phyloP scores from a whole-genome alignment of 2,113 vertebrate species.

The Psittacula cyanocephala region DNA sequence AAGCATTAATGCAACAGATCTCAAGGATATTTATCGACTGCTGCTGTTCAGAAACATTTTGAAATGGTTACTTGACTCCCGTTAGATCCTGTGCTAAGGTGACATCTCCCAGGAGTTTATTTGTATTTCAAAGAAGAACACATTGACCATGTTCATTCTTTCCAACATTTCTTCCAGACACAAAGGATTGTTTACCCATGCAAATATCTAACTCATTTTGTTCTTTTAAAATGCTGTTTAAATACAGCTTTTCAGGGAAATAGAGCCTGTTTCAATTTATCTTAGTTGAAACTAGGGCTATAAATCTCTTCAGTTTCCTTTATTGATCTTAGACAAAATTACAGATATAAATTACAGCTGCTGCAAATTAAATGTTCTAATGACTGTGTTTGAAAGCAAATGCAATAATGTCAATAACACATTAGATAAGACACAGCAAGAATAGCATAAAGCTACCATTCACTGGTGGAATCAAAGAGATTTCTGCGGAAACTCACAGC shows the following conservation, averaged over 20 bases:
- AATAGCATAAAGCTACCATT: not conserved
- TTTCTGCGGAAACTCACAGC: not conserved
- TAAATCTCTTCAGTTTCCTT: conserved; percentile 58
- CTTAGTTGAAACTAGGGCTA: conserved; percentile 58
- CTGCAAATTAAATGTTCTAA: conserved; percentile 71
- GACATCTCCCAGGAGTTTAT: conserved; percentile 1
- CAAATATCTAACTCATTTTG: conserved; percentile 54
- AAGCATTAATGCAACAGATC: not conserved
- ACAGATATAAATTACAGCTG: conserved; percentile 69
- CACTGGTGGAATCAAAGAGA: not conserved
- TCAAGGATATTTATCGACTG: not conserved
- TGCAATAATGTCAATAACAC: not conserved
- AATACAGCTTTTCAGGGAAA: conserved; percentile 52
- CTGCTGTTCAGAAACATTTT: not conserved
- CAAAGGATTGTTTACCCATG: conserved; percentile 46
- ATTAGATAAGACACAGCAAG: conserved; percentile 19
- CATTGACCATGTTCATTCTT: conserved; percentile 22
- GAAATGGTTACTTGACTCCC: not conserved
- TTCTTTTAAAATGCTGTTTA: conserved; percentile 56
- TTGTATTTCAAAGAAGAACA: conserved; percentile 26
- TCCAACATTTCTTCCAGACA: conserved; percentile 47
- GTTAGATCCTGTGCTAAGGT: not conserved
- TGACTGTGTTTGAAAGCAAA: conserved; percentile 64
- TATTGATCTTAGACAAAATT: conserved; percentile 70
- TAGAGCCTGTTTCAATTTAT: conserved; percentile 46